Conservation (phyloP, 2,888 invertebrate species). For the Drosophila percnosoma region DNA sequence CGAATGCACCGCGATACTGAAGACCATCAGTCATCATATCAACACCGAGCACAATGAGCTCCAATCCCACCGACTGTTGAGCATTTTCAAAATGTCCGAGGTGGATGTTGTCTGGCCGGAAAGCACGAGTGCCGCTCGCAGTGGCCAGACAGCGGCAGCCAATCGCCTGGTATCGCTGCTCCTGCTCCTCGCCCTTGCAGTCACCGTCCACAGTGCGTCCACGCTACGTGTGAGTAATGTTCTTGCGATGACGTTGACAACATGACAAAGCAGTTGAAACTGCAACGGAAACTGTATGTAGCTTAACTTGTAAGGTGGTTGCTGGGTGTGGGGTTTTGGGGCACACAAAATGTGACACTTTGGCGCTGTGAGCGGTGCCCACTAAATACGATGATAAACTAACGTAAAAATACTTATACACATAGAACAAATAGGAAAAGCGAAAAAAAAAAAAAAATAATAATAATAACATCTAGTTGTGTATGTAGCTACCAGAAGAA, state of each 20-base stretch:
- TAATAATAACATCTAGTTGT: slow-evolving; percentile 26
- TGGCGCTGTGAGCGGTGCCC: slow-evolving; percentile 34
- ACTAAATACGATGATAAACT: slow-evolving; percentile 48
- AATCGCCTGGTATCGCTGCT: slow-evolving; percentile 49
- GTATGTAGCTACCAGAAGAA: slow-evolving; percentile 35
- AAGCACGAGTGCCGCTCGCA: slow-evolving; percentile 79
- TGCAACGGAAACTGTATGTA: slow-evolving; percentile 47
- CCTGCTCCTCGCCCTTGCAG: slow-evolving; percentile 56
- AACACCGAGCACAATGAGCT: slow-evolving; percentile 94
- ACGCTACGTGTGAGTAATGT: slow-evolving; percentile 59
- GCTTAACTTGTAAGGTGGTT: slow-evolving; percentile 44
- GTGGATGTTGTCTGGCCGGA: slow-evolving; percentile 93
- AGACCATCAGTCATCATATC: slow-evolving; percentile 92
- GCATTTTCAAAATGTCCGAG: slow-evolving; percentile 96
- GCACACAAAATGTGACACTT: slow-evolving; percentile 10
- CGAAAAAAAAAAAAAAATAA: background rate
- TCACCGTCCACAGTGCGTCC: slow-evolving; percentile 44
- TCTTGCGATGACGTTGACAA: slow-evolving; percentile 53
- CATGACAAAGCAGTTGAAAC: slow-evolving; percentile 70
- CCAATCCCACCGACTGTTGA: slow-evolving; percentile 93
- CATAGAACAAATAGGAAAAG: slow-evolving; percentile 1
- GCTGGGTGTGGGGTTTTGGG: slow-evolving; percentile 13
- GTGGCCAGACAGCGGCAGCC: slow-evolving; percentile 58
- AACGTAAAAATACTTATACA: slow-evolving; percentile 32
- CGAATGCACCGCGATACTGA: slow-evolving; percentile 92